phyloP scores from a whole-genome alignment of 2,888 invertebrate genomes.

The Oxycera nigricornis region DNA sequence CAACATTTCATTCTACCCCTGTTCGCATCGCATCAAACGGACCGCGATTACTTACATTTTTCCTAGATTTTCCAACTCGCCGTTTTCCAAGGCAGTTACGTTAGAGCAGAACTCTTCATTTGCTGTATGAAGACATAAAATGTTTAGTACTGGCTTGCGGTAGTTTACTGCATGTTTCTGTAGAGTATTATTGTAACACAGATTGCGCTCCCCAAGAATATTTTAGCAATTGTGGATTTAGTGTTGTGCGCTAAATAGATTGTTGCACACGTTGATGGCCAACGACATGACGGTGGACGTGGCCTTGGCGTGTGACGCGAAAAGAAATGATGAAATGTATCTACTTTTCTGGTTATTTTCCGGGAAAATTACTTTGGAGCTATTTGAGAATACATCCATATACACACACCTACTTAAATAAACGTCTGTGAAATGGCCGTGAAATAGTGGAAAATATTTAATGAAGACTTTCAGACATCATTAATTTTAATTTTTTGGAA shows the following conservation, averaged over 20 bases:
- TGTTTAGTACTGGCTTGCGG: slow-evolving; percentile 40
- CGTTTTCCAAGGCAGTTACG: not conserved
- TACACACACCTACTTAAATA: too few species aligned
- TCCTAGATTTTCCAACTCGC: not conserved
- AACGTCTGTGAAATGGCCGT: too few species aligned
- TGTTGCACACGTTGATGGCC: slow-evolving; percentile 24
- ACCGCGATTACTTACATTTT: not conserved
- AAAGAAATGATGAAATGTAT: slow-evolving; percentile 3
- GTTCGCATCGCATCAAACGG: not conserved
- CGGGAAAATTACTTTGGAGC: not conserved
- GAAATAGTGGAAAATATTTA: too few species aligned
- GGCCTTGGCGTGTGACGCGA: not conserved
- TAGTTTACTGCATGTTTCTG: slow-evolving; percentile 36
- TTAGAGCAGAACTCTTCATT: slow-evolving; percentile 27
- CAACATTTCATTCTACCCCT: not conserved
- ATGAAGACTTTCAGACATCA: too few species aligned
- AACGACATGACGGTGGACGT: not conserved
- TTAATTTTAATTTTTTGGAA: too few species aligned
- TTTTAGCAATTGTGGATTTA: slow-evolving; percentile 37
- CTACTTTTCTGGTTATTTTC: not conserved
- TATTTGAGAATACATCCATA: too few species aligned
- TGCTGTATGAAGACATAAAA: slow-evolving; percentile 32
- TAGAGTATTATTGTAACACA: slow-evolving; percentile 31
- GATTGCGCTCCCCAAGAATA: slow-evolving; percentile 35
- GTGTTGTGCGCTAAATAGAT: slow-evolving; percentile 32